These are phyloP conservation scores for Agapornis roseicollis DNA, from an alignment of 2,113 vertebrate species.

Conservation along the genomic window DNA sequence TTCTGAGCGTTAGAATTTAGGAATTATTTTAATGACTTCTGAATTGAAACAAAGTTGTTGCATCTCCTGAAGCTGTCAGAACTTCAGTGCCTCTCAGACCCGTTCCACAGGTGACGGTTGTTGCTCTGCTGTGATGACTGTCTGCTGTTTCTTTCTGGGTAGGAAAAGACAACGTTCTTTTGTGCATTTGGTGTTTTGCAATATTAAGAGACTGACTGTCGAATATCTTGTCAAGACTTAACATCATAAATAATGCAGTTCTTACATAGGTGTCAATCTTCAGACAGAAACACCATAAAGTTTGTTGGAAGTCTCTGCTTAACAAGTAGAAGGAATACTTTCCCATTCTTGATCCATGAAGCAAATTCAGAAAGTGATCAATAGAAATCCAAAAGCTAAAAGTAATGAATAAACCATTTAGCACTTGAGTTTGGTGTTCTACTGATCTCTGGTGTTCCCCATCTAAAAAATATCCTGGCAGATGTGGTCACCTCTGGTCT, in stretches of 20 bases:
- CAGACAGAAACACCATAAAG: neutral
- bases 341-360: neutral
- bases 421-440: neutral
- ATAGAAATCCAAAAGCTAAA: neutral
- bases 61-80: neutral
- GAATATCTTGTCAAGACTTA: neutral
- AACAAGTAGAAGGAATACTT: neutral
- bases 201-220: neutral
- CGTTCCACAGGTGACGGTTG: neutral
- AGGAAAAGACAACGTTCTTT: neutral
- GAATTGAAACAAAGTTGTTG: slow-evolving; percentile 4
- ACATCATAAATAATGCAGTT: neutral
- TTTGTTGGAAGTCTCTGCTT: neutral
- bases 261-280: neutral
- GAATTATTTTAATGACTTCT: slow-evolving; percentile 36
- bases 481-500: neutral
- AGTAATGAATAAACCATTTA: neutral
- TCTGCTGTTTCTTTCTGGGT: neutral
- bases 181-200: neutral
- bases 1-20: slow-evolving; percentile 11
- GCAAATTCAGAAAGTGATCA: neutral
- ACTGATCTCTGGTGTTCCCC: neutral
- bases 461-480: neutral
- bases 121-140: neutral
- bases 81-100: neutral